phyloP scores from a whole-genome alignment of 1,140 invertebrate genomes.

The Linepithema humile region DNA sequence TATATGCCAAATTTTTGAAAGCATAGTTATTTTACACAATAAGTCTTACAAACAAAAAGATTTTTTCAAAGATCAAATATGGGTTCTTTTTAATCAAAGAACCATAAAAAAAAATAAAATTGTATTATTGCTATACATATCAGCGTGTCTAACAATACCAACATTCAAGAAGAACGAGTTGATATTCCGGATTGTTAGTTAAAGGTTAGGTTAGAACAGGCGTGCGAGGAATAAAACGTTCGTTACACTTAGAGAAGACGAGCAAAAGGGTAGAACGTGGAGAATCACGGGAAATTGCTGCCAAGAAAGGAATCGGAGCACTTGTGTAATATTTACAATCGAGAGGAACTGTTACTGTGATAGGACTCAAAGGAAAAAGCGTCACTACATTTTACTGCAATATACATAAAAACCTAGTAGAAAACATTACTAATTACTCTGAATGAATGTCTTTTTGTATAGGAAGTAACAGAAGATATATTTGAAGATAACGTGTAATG shows the following conservation, averaged over 20 bases:
- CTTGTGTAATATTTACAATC: constrained; percentile 17
- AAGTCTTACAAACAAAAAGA: too few relatives aligned
- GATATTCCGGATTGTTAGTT: constrained; percentile 44
- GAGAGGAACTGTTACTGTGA: background rate
- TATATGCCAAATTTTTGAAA: too few relatives aligned
- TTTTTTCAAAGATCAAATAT: background rate
- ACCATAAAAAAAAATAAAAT: background rate
- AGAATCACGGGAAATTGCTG: constrained; percentile 40
- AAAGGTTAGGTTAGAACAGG: constrained; percentile 17
- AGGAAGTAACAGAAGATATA: background rate
- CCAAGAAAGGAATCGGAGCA: constrained; percentile 9
- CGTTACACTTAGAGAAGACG: constrained; percentile 14
- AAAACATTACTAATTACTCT: background rate
- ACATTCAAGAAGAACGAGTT: constrained; percentile 23
- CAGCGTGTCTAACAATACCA: background rate
- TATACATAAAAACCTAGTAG: background rate
- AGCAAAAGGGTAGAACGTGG: constrained; percentile 9
- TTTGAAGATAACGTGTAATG: background rate
- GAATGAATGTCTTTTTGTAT: background rate
- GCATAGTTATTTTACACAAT: too few relatives aligned
- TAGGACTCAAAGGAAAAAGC: background rate
- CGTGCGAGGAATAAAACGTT: constrained; percentile 45
- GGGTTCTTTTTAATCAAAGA: background rate
- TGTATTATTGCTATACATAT: background rate
- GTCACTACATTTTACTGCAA: background rate